Conservation (phyloP, 1,140 invertebrate species). For the Streblospio benedicti region DNA sequence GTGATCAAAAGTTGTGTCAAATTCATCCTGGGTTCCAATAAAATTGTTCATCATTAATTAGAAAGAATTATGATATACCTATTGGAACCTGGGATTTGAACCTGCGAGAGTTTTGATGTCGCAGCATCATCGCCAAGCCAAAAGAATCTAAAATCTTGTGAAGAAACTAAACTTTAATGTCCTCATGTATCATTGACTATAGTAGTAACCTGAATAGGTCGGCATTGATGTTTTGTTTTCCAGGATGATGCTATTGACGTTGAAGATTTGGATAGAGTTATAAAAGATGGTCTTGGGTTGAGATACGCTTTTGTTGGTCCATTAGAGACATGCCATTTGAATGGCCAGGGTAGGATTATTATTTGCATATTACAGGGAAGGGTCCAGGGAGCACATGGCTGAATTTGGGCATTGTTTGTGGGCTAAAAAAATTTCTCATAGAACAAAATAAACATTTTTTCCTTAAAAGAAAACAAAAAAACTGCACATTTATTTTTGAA, state of each 20-base stretch:
- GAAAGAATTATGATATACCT: no score
- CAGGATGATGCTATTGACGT: slow-evolving; percentile 65
- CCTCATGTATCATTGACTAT: no score
- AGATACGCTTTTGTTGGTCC: slow-evolving; percentile 90
- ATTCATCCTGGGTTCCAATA: no score
- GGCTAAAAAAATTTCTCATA: background rate
- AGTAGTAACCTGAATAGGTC: no score
- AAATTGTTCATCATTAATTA: no score
- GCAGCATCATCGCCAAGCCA: no score
- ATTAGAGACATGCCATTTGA: slow-evolving; percentile 86
- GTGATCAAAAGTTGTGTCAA: no score
- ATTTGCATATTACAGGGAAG: background rate
- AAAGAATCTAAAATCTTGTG: no score
- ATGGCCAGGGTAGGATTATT: slow-evolving; percentile 68
- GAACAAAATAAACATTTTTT: background rate
- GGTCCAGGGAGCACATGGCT: background rate
- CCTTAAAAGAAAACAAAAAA: background rate
- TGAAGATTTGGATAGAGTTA: slow-evolving; percentile 83
- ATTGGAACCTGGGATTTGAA: no score
- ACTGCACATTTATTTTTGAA: background rate
- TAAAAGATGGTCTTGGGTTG: slow-evolving; percentile 87
- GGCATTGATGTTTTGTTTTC: background rate
- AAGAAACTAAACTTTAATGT: no score
- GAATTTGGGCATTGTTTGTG: background rate
- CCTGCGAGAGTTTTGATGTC: no score